Percentiles rank a stretch among this genome's conserved stretches.
These are phyloP conservation scores for Sipunculus nudus DNA, from an alignment of 2,888 invertebrate species.

Conservation along the genomic window DNA sequence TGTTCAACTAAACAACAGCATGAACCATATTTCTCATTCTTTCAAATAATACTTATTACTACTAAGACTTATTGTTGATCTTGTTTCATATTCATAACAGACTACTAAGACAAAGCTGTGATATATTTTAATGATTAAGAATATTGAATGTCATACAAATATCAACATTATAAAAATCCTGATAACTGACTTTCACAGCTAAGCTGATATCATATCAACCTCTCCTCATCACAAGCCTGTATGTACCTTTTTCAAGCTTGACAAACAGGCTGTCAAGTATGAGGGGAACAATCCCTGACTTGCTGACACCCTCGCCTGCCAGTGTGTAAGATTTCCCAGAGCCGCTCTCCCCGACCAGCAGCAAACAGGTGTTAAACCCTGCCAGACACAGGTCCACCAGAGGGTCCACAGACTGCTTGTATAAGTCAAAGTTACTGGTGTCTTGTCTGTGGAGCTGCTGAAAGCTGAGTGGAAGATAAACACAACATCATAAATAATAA, in stretches of 20 bases:
- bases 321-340: conserved; percentile 60
- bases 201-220: too few species aligned
- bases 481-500: background rate
- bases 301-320: conserved; percentile 51
- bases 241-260: conserved; percentile 45
- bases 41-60: too few species aligned
- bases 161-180: too few species aligned
- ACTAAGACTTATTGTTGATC: too few species aligned
- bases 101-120: too few species aligned
- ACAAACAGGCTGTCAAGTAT: conserved; percentile 55
- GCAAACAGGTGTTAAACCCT: conserved; percentile 59
- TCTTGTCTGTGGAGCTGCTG: conserved; percentile 50
- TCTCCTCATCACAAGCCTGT: conserved; percentile 59
- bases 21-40: too few species aligned
- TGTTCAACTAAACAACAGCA: too few species aligned
- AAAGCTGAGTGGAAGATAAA: too few species aligned
- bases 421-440: conserved; percentile 53
- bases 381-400: conserved; percentile 55
- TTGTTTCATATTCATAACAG: too few species aligned
- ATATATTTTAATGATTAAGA: too few species aligned
- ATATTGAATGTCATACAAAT: too few species aligned
- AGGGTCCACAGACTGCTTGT: conserved; percentile 50
- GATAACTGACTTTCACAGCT: too few species aligned
- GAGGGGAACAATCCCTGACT: conserved; percentile 54
- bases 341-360: conserved; percentile 59